phyloP scores from a whole-genome alignment of 2,888 invertebrate species.

The Allacma fusca region DNA sequence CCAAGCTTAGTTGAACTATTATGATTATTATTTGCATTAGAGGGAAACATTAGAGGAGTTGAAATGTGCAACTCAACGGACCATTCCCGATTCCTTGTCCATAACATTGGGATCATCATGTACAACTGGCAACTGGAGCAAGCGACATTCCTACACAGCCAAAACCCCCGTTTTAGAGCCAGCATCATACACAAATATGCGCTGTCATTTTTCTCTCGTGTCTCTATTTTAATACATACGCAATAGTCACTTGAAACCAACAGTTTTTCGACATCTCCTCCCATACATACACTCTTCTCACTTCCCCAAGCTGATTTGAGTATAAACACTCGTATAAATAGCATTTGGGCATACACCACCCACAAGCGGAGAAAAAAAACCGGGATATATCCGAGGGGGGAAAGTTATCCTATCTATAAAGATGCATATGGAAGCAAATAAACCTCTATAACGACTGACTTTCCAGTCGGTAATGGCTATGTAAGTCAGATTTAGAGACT shows the following conservation, averaged over 20 bases:
- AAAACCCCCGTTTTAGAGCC: neutral
- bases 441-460: too few species aligned
- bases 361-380: too few species aligned
- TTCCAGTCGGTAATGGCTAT: too few species aligned
- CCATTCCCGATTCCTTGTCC: constrained; percentile 18
- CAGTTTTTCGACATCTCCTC: neutral
- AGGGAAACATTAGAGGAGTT: constrained; percentile 25
- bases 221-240: neutral
- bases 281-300: neutral
- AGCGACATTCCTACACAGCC: constrained; percentile 12
- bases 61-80: constrained; percentile 29
- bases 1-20: constrained; percentile 12
- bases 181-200: neutral
- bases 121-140: neutral
- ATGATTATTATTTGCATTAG: constrained; percentile 38
- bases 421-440: too few species aligned
- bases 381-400: too few species aligned
- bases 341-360: too few species aligned
- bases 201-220: neutral
- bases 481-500: too few species aligned
- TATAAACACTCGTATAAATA: too few species aligned
- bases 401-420: too few species aligned
- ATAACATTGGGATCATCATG: constrained; percentile 8
- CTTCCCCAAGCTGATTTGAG: too few species aligned
- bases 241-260: too few species aligned